Base-by-base conservation (phyloP, 1,140 invertebrate species). In the Drosophila eugracilis region DNA sequence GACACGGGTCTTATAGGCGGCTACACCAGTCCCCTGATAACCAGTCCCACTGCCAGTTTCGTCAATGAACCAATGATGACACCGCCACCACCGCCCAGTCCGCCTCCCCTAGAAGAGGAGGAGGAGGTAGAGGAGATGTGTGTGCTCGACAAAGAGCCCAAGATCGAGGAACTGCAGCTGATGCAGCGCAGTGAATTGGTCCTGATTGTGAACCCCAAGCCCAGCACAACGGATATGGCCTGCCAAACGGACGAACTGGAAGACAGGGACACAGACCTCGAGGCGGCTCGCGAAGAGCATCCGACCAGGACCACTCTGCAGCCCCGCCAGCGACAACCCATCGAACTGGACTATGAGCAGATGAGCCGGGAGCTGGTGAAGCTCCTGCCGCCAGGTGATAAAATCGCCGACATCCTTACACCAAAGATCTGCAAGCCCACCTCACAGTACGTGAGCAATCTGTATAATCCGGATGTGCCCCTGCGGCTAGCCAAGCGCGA, bases 271-370 rank as follows among this genome's bases (percentile, higher is more conserved):
- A 74, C 58, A 1, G 72, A 91, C 10, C 63, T 78, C 44, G 69
- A 80, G 47, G 57, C 75, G 49, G 50, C 58, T 10, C 53, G 86
- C 5, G 89, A 89, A 32, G 80, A 85, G 48, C 77, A 81, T 9
- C 75, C 73, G 32, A 84, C 79, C 12, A 73, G 81, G 9, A 90
- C 89, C 12, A 90, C 89, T 2, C 49, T 91, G 34, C 90, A 91
- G 32, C 91, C 92, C 7, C 91, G 92, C 48, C 92, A 92, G 92
- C 95, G 95, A 48, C 92, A 95, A 12, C 93, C 95, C 47, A 96
- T 97, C 83, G 96, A 97, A 91, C 93, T 96, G 57, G 96, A 97
- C 70, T 97, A 95, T 92, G 96, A 97, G 76, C 93, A 94, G 74
- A 92, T 96, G 50, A 95, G 95, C 17, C 90, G 94, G 66, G 95